phyloP scores from a whole-genome alignment of 2,113 vertebrate genomes.

The Laticauda laticaudata region DNA sequence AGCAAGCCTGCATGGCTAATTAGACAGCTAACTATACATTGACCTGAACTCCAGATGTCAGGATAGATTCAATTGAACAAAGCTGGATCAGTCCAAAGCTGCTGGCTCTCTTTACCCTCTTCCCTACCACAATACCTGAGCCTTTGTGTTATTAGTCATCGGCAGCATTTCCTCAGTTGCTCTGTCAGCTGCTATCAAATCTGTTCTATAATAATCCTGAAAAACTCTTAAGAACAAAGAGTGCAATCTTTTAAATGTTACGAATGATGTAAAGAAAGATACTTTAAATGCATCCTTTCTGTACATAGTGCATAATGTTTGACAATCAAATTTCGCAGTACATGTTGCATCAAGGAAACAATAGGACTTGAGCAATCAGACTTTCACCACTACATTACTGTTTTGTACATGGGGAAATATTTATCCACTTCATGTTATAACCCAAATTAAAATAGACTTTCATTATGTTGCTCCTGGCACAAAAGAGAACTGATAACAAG shows the following conservation, averaged over 20 bases:
- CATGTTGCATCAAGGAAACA: not conserved
- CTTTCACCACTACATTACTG: not conserved
- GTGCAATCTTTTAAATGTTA: not conserved
- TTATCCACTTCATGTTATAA: not conserved
- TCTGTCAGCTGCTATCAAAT: not conserved
- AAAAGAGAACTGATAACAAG: not conserved
- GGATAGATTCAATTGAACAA: not conserved
- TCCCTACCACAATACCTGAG: not conserved
- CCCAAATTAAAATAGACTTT: not conserved
- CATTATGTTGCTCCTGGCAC: not conserved
- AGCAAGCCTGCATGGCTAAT: not conserved
- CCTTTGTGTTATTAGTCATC: not conserved
- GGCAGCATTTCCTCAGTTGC: not conserved
- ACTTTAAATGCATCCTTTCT: not conserved
- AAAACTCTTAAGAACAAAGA: not conserved
- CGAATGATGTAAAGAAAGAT: not conserved
- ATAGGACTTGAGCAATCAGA: not conserved
- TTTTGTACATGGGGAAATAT: not conserved
- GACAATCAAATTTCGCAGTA: not conserved
- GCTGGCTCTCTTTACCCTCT: not conserved
- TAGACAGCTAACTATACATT: not conserved
- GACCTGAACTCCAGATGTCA: not conserved
- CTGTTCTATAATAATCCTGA: constrained; percentile 11
- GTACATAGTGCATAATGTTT: not conserved
- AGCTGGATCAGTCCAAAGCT: not conserved